Base-by-base conservation (phyloP, 2,113 vertebrate species). In the Myotis davidii region DNA sequence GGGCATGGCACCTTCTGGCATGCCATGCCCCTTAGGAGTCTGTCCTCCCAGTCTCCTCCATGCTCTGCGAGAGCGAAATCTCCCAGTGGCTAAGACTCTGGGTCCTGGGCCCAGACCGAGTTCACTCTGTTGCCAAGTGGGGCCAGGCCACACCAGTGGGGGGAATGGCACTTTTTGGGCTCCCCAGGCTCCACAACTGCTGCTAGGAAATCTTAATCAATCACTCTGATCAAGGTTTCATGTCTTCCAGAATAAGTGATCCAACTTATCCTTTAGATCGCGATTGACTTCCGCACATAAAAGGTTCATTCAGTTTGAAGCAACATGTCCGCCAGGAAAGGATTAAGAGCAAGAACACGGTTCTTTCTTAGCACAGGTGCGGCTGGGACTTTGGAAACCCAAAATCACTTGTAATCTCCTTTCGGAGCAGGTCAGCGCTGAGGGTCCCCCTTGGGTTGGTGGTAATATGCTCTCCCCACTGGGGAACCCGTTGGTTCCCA, bases 211-310 rank as follows among this genome's bases (percentile, higher is more conserved):
- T 77, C 90, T 54, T 92, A 73, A 79, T 76, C 76, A 21, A 9
- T 90, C 14, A 3, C 48, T 74, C 23, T 1, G 9, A 88, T 92
- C 82, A 65, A 90, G 88, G 50, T 69, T 94, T 54, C 65, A 2
- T 42, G 74, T 88, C 54, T 86, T 91, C 27, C 20, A 10, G 88
- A 91, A 87, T 93, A 83, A 78, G 81, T 92, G 93, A 81, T 73
- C 87, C 90, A 72, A 81, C 42, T 81, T 90, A 37, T 76, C 91
- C 94, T 90, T 92, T 56, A 72, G 45, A 73, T 88, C 1, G 3
- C 50, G 59, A 27, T 70, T 29, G 86, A 95, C 78, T 54, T 79
- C 70, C 32, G 23, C 37, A 59, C 50, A 88, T 39, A 72, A 64
- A 76, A 74, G 70, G 3, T 88, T 85, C 56, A 61, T 91, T 89